Base-by-base conservation (phyloP, 2,888 invertebrate species). In the Amiota minor region DNA sequence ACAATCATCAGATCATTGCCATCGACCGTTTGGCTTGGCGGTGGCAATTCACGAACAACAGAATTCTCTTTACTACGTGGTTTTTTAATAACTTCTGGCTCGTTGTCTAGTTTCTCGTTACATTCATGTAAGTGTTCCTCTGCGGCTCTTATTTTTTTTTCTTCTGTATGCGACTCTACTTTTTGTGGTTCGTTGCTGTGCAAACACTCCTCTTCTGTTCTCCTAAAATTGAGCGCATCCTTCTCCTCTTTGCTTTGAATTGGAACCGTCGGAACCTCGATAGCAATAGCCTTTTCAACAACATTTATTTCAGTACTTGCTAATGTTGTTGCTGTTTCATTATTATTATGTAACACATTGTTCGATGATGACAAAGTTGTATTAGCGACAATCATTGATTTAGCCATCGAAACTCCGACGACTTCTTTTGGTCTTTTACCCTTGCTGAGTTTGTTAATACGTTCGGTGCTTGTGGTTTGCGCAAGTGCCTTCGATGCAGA, bases 1-100 rank as follows among this genome's bases (percentile, higher is more conserved):
- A 92, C 92, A 75, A 92, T 93, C 92, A 89, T 89, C 74, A 85
- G 74, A 78, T 89, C 89, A 59, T 81, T 86, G 47, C 76, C 78
- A 11, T 74, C 73, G 45, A 45, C 23, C 45, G 71, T 71, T 76
- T 46, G 81, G 59, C 78, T 69, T 9, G 86, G 82, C 12, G 87
- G 83, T 23, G 83, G 83, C 61, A 88, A 73, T 69, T 89, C 88
- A 14, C 87, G 87, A 72, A 86, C 85, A 74, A 84, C 87, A 0
- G 87, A 88, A 70, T 84, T 85, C 70, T 88, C 89, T 71, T 88
- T 88, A 79, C 88, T 91, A 75, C 81, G 78, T 49, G 75, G 74
- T 70, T 81, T 82, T 56, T 79, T 82, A 53, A 16, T 55, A 16
- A 65, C 46, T 72, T 72, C 65, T 35, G 50, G 61, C 23, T 62